These are phyloP conservation scores for Pangasianodon hypophthalmus DNA, from an alignment of 2,113 vertebrate genomes.

Conservation along the genomic window DNA sequence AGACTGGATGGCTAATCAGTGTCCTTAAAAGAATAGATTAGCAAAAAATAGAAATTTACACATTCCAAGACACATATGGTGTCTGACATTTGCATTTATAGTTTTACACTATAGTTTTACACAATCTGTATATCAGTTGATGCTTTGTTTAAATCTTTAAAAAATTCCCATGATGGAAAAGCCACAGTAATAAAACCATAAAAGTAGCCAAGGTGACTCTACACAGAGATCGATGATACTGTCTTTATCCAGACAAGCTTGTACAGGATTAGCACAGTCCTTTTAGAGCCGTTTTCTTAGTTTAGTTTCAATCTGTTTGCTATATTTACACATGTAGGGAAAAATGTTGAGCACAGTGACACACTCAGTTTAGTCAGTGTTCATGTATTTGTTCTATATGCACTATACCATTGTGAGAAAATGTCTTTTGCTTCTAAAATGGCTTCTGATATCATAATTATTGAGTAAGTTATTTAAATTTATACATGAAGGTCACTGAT, in stretches of 20 bases:
- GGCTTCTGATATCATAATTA: not conserved
- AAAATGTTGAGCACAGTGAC: not conserved
- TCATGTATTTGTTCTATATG: not conserved
- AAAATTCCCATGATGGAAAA: not conserved
- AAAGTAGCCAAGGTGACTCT: not conserved
- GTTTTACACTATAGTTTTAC: not conserved
- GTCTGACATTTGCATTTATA: not conserved
- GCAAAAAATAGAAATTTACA: not conserved
- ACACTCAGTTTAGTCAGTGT: not conserved
- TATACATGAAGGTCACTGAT: not conserved
- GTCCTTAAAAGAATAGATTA: constrained; percentile 21
- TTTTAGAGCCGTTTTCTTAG: constrained; percentile 37
- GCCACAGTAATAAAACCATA: not conserved
- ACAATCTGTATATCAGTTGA: not conserved
- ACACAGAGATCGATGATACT: not conserved
- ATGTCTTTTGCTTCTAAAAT: not conserved
- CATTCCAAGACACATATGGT: not conserved
- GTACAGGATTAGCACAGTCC: constrained; percentile 23
- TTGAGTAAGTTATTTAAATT: not conserved
- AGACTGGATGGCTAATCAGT: not conserved
- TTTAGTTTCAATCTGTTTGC: not conserved
- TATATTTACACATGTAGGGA: constrained; percentile 33
- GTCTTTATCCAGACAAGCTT: constrained; percentile 28
- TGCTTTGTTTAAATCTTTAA: not conserved
- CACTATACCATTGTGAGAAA: not conserved